Percentiles rank a stretch among this genome's conserved stretches.
These are phyloP conservation scores for Corythoichthys haematopterus DNA, from an alignment of 2,113 vertebrate species.

Conservation along the genomic window DNA sequence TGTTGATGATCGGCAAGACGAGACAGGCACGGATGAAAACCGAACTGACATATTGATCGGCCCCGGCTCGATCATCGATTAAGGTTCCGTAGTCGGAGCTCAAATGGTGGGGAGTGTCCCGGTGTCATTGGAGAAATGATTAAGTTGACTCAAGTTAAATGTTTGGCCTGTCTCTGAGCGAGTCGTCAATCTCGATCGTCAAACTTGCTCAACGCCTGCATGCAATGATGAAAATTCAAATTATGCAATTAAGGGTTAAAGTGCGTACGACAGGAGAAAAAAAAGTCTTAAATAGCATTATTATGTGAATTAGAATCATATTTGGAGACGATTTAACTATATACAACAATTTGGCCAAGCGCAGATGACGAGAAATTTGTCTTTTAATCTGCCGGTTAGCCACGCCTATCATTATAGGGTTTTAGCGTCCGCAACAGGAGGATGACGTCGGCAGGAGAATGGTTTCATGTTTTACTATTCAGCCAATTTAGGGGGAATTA, in stretches of 20 bases:
- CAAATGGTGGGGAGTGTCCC: slow-evolving; percentile 8
- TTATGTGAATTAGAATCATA: no score
- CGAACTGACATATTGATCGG: slow-evolving; percentile 52
- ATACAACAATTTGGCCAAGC: no score
- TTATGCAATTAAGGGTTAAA: background rate
- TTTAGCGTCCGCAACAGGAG: no score
- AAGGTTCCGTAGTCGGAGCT: background rate
- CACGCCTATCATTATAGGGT: no score
- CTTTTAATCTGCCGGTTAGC: no score
- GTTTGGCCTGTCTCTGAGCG: slow-evolving; percentile 24
- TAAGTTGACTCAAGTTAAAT: slow-evolving; percentile 44
- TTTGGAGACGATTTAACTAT: no score
- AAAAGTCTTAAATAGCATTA: no score
- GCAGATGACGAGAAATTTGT: no score
- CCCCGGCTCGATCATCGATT: slow-evolving; percentile 33
- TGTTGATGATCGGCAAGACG: slow-evolving; percentile 40
- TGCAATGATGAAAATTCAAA: background rate
- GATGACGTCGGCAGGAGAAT: no score
- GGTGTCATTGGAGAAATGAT: slow-evolving; percentile 52
- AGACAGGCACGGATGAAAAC: slow-evolving; percentile 45
- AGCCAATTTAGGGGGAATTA: no score
- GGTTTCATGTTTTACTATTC: no score
- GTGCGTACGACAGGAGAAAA: background rate
- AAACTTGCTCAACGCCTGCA: no score
- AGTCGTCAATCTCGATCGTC: background rate